Evolutionary conservation across 2,888 invertebrate genomes (phyloP), one percentile per base, ranked within the genome.

Genomic region (Thymelicus sylvestris): DNA sequence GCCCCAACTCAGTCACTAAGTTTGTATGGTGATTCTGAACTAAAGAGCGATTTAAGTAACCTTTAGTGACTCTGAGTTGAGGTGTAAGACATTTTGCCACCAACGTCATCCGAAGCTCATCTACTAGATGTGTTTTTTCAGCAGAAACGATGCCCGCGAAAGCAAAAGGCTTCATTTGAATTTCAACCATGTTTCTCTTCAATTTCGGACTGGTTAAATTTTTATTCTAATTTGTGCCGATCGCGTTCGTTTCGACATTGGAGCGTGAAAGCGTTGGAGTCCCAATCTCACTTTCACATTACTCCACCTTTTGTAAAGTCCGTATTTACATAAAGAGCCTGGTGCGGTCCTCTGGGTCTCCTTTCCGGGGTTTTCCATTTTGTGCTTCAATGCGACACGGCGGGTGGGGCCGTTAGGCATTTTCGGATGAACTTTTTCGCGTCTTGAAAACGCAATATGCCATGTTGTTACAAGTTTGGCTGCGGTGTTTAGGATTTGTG

Each of bases 311-410:
- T 91, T 92, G 87, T 90, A 86, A 84, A 82, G 83, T 83, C 78
- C 75, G 83, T 85, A 91, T 92, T 92, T 92, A 87, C 92, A 92
- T 92, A 92, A 92, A 92, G 88, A 90, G 87, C 82, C 85, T 79
- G 79, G 77, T 81, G 80, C 80, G 83, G 86, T 92, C 92, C 92
- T 90, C 82, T 76, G 92, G 92, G 92, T 87, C 89, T 82, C 89
- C 84, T 91, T 91, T 88, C 87, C 86, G 87, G 88, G 83, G 70
- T 65, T 71, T 71, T 71, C 89, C 85, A 90, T 92, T 92, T 92
- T 89, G 88, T 88, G 89, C 87, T 86, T 86, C 85, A 91, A 91
- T 88, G 87, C 86, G 85, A 87, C 83, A 81, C 79, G 79, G 79
- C 81, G 83, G 80, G 79, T 80, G 80, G 78, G 78, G 78, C 62